These are phyloP conservation scores for Macrochelys suwanniensis DNA, from an alignment of 2,797 vertebrate species.

Conservation along the genomic window DNA sequence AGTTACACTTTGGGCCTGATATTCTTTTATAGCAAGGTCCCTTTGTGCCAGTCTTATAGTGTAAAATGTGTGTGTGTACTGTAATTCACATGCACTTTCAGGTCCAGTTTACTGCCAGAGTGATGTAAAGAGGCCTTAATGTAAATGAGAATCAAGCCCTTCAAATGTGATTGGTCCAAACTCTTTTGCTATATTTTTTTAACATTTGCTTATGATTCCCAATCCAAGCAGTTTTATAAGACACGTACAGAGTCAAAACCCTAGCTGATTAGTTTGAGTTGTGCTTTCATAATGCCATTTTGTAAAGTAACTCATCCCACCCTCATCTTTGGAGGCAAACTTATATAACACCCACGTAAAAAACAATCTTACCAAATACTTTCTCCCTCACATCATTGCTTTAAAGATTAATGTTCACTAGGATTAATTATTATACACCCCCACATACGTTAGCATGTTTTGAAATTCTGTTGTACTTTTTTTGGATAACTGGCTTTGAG, in stretches of 20 bases:
- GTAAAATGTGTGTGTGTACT: neutral
- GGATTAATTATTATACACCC: neutral
- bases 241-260: neutral
- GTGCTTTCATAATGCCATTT: neutral
- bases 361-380: neutral
- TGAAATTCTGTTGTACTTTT: neutral
- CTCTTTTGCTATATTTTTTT: neutral
- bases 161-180: neutral
- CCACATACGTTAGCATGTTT: neutral
- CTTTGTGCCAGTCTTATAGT: neutral
- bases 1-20: neutral
- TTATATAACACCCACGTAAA: neutral
- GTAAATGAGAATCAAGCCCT: neutral
- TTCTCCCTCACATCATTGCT: neutral
- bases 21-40: neutral
- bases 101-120: neutral
- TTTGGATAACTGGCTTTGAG: neutral
- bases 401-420: neutral
- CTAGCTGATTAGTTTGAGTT: neutral
- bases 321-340: neutral
- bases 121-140: accelerated
- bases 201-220: neutral
- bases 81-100: neutral
- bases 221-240: neutral
- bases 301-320: neutral